A percentile compares a stretch with the other conserved stretches of the same genome.
Evolutionary conservation across 1,140 invertebrate genomes (phyloP).

Genomic region (Nymphalis io): DNA sequence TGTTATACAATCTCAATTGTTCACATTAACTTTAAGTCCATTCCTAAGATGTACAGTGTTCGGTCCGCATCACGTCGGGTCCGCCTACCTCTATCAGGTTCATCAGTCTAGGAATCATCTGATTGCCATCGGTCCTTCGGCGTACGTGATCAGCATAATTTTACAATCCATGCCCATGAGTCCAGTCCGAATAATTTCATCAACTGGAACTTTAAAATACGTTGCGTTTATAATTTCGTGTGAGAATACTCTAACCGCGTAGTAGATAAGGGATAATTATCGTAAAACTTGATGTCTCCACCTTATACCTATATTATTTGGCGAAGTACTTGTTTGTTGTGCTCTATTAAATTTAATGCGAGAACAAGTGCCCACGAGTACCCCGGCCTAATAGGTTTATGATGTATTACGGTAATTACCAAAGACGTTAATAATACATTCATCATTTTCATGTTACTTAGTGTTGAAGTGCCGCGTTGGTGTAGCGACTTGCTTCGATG

Average conservation of each 20-base stretch:
- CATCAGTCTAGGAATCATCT: too few species aligned
- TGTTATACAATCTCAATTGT: not conserved
- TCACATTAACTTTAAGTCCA: too few species aligned
- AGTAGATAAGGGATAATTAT: constrained; percentile 39
- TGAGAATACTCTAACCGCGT: constrained; percentile 18
- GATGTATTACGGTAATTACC: not conserved
- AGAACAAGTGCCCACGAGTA: not conserved
- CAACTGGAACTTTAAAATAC: not conserved
- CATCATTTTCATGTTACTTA: too few species aligned
- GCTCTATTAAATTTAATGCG: constrained; percentile 10
- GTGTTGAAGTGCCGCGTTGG: too few species aligned
- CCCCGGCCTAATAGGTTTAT: not conserved
- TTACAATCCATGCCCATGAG: too few species aligned
- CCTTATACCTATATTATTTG: constrained; percentile 16
- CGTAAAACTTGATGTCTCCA: constrained; percentile 37
- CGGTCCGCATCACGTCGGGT: too few species aligned
- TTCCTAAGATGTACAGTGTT: too few species aligned
- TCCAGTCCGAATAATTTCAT: not conserved
- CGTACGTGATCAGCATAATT: too few species aligned
- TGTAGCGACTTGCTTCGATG: too few species aligned
- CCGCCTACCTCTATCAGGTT: too few species aligned
- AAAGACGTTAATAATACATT: too few species aligned
- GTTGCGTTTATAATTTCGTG: constrained; percentile 1
- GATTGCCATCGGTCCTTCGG: too few species aligned
- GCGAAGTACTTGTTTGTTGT: constrained; percentile 4